Percentiles rank a stretch among this genome's conserved stretches.
Conservation (phyloP, 1,140 invertebrate genomes). For the Atta cephalotes region DNA sequence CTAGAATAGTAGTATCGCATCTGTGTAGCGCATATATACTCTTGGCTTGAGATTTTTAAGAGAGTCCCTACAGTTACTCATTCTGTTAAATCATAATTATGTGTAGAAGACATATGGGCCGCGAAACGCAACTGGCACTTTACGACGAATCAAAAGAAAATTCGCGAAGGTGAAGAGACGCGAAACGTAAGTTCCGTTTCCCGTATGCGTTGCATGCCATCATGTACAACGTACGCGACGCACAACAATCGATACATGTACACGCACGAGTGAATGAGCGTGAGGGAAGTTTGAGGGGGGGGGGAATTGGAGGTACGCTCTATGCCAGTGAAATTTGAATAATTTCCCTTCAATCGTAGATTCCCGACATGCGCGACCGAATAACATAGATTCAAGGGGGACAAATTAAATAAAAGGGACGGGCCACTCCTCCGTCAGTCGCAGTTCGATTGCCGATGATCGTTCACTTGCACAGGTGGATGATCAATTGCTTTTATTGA, state of each 20-base stretch:
- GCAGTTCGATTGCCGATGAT: slow-evolving; percentile 85
- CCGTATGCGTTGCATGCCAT: slow-evolving; percentile 71
- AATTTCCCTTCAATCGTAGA: slow-evolving; percentile 85
- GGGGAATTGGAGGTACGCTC: slow-evolving; percentile 59
- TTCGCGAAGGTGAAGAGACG: slow-evolving; percentile 20
- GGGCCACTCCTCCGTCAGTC: slow-evolving; percentile 85
- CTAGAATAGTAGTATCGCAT: neutral
- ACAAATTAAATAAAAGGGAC: slow-evolving; percentile 86
- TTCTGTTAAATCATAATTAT: slow-evolving; percentile 42
- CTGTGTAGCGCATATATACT: neutral
- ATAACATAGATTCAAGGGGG: slow-evolving; percentile 85
- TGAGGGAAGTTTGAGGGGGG: slow-evolving; percentile 1
- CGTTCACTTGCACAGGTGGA: slow-evolving; percentile 75
- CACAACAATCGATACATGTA: slow-evolving; percentile 54
- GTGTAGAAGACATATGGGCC: slow-evolving; percentile 38
- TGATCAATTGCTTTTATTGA: slow-evolving; percentile 66
- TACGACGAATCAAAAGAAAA: slow-evolving; percentile 87
- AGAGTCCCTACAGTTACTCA: slow-evolving; percentile 53
- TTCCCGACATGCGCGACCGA: slow-evolving; percentile 85
- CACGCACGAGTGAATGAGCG: slow-evolving; percentile 36
- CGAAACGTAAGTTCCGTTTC: slow-evolving; percentile 74
- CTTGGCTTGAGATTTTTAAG: slow-evolving; percentile 1
- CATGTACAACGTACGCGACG: slow-evolving; percentile 69
- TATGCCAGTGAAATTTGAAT: slow-evolving; percentile 86
- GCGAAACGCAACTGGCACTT: slow-evolving; percentile 78